A percentile compares a stretch with the other conserved stretches of the same genome.
Evolutionary conservation across 2,797 vertebrate species (phyloP).

Genomic region (Manis crassicaudata): DNA sequence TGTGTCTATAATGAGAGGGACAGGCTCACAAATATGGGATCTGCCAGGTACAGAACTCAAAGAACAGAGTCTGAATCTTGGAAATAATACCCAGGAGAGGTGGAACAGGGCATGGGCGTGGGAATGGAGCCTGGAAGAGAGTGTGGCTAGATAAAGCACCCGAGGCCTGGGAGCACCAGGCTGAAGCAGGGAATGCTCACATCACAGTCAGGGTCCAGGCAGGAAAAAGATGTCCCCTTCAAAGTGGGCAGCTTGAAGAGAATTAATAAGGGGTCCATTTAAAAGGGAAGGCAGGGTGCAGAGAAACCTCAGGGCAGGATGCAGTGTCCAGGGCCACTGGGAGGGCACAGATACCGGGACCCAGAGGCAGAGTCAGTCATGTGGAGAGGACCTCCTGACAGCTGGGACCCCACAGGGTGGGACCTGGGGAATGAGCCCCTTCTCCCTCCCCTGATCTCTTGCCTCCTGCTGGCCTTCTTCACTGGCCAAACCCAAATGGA

Average conservation of each 20-base stretch:
- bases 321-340: rapidly evolving
- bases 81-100: not conserved
- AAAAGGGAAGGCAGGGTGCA: not conserved
- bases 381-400: not conserved
- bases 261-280: not conserved
- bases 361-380: not conserved
- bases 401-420: not conserved
- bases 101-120: rapidly evolving
- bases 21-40: not conserved
- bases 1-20: constrained; percentile 18
- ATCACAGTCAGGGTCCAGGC: not conserved
- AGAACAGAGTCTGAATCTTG: not conserved
- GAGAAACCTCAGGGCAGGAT: not conserved
- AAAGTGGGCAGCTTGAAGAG: not conserved
- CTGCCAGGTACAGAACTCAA: not conserved
- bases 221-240: not conserved
- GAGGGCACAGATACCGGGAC: not conserved
- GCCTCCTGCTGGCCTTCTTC: not conserved
- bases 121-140: not conserved
- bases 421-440: not conserved
- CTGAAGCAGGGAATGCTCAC: not conserved
- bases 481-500: not conserved
- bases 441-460: not conserved
- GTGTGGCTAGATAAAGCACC: not conserved
- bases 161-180: no score